Evolutionary conservation across 2,113 vertebrate species (phyloP), one percentile per base, ranked within the genome.

Genomic region (Sprattus sprattus): DNA sequence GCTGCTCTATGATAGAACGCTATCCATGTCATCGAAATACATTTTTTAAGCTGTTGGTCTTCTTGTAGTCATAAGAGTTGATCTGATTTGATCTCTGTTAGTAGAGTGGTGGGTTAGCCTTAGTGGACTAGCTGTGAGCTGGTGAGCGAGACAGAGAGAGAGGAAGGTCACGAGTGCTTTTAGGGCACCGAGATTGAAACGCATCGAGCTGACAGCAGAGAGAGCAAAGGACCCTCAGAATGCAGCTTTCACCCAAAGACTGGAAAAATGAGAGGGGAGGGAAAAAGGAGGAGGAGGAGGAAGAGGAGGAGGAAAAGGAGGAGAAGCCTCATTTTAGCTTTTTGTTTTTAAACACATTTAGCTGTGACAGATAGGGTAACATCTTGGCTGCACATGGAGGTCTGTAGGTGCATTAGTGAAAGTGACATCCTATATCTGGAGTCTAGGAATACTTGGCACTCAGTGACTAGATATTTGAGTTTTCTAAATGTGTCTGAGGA

Each of bases 181-280:
- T 83, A 71, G 64, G 64, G 64, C 64, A 85, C 80, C 81, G 39
- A 39, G 45, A 60, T 92, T 95, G 95, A 95, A 95, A 89, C 92
- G 91, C 87, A 89, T 88, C 90, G 93, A 95, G 90, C 90, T 93
- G 93, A 88, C 86, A 94, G 87, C 91, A 93, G 85, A 95, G 88
- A 71, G 89, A 91, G 93, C 92, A 90, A 89, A 95, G 93, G 92
- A 95, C 90, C 93, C 95, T 95, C 88, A 93, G 91, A 92, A 94
- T 91, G 92, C 93, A 71, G 64, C 90, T 88, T 93, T 93, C 93
- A 91, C 89, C 87, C 94, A 95, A 93, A 90, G 91, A 93, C 95
- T 96, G 93, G 87, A 96, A 94, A 95, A 71, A 71, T 25, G 89
- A 44, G 44, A 44, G 50, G 64, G 71, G 49, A 49, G 78, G 78